These are phyloP conservation scores for Pygocentrus nattereri DNA, from an alignment of 2,797 vertebrate genomes.

Conservation along the genomic window DNA sequence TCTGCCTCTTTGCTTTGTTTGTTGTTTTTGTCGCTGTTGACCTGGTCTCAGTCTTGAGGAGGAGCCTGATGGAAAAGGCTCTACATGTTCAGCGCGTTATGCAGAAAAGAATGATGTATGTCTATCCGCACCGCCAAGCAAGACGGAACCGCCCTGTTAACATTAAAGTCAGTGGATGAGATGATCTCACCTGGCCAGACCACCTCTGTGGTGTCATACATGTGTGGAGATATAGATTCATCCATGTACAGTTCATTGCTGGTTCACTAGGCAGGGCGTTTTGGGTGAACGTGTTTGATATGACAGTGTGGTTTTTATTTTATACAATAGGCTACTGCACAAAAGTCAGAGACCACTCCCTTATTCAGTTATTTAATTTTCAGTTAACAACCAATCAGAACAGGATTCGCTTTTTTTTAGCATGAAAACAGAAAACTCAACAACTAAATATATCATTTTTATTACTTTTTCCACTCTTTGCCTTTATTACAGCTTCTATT, in stretches of 20 bases:
- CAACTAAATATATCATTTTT: too few relatives aligned
- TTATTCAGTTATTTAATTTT: too few relatives aligned
- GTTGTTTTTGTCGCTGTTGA: not conserved
- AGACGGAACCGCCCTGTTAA: constrained; percentile 7
- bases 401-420: too few relatives aligned
- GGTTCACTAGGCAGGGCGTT: not conserved
- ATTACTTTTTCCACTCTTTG: too few relatives aligned
- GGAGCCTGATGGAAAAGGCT: not conserved
- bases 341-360: too few relatives aligned
- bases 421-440: too few relatives aligned
- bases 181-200: not conserved
- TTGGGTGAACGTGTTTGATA: not conserved
- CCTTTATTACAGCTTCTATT: too few relatives aligned
- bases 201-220: not conserved
- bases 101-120: not conserved
- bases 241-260: not conserved
- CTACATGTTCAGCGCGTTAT: too few relatives aligned
- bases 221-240: not conserved
- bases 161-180: not conserved
- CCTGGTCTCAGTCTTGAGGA: not conserved
- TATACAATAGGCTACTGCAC: not conserved
- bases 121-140: not conserved
- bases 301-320: not conserved
- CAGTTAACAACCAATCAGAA: too few relatives aligned
- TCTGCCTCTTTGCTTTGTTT: not conserved